These are phyloP conservation scores for Luehdorfia chinensis DNA, from an alignment of 1,140 invertebrate species.

Conservation along the genomic window DNA sequence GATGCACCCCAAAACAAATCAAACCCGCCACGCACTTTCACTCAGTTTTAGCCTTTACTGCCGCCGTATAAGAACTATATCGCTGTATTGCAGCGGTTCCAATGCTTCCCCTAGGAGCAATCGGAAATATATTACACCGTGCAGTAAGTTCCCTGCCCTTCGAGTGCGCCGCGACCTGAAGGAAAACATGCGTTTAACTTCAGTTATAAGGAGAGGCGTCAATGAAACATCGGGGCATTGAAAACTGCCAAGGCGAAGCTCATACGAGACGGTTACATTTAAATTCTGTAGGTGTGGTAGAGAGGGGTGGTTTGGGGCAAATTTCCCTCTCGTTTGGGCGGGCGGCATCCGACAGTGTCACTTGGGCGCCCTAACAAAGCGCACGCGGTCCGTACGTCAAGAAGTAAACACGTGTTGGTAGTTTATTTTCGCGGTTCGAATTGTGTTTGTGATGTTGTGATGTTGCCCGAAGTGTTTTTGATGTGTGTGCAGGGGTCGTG, in stretches of 20 bases:
- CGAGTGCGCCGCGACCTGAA: slow-evolving; percentile 27
- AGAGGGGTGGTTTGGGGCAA: slow-evolving; percentile 33
- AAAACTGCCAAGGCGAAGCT: slow-evolving; percentile 47
- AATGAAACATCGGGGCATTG: slow-evolving; percentile 55
- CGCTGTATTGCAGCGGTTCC: background rate
- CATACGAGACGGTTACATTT: slow-evolving; percentile 32
- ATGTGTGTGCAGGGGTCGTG: too few species aligned
- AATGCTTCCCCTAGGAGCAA: slow-evolving; percentile 24
- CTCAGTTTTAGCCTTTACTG: background rate
- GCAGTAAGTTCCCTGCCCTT: slow-evolving; percentile 20
- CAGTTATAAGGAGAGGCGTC: slow-evolving; percentile 36
- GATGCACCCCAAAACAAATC: slow-evolving; percentile 10
- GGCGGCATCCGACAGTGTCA: slow-evolving; percentile 33
- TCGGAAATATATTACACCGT: slow-evolving; percentile 36
- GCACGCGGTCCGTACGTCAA: slow-evolving; percentile 24
- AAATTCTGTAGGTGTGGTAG: background rate
- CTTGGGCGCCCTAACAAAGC: slow-evolving; percentile 21
- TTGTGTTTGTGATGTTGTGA: slow-evolving; percentile 9
- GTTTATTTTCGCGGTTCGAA: slow-evolving; percentile 18
- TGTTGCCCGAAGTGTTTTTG: background rate
- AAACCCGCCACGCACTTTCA: background rate
- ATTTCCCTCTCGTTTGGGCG: slow-evolving; percentile 57
- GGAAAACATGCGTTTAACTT: slow-evolving; percentile 43
- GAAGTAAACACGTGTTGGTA: too few species aligned
- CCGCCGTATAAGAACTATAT: background rate